Conservation (phyloP, 2,113 vertebrate genomes). For the Lipophrys pholis region DNA sequence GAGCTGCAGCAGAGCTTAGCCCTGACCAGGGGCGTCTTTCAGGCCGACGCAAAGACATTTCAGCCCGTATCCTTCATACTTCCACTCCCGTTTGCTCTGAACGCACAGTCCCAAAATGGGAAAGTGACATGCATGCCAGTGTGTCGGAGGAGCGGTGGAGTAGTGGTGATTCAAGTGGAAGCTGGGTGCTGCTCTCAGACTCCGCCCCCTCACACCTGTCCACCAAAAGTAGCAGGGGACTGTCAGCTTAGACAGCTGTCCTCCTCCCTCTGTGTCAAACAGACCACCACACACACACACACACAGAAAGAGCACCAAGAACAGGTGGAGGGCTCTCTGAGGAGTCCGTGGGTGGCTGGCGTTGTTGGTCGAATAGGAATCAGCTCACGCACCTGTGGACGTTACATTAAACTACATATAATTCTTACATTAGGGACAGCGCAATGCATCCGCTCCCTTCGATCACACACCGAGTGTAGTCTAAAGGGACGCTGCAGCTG, state of each 20-base stretch:
- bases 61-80: slow-evolving; percentile 4
- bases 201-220: slow-evolving; percentile 62
- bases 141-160: slow-evolving; percentile 6
- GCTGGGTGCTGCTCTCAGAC: slow-evolving; percentile 18
- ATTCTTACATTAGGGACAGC: neutral
- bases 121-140: neutral
- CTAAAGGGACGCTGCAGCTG: neutral
- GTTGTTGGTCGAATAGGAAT: slow-evolving; percentile 27
- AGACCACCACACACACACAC: neutral
- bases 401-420: neutral
- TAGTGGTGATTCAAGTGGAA: slow-evolving; percentile 23
- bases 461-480: neutral
- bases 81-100: neutral
- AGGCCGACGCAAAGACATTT: slow-evolving; percentile 25
- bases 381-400: slow-evolving; percentile 18
- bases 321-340: slow-evolving; percentile 54
- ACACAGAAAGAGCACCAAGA: slow-evolving; percentile 12
- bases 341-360: slow-evolving; percentile 49
- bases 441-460: neutral
- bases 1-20: neutral
- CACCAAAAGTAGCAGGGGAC: slow-evolving; percentile 68
- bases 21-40: slow-evolving; percentile 3
- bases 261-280: slow-evolving; percentile 42
- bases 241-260: slow-evolving; percentile 79
- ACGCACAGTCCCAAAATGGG: neutral